phyloP scores from a whole-genome alignment of 2,888 invertebrate genomes.

The Catocala fraxini region DNA sequence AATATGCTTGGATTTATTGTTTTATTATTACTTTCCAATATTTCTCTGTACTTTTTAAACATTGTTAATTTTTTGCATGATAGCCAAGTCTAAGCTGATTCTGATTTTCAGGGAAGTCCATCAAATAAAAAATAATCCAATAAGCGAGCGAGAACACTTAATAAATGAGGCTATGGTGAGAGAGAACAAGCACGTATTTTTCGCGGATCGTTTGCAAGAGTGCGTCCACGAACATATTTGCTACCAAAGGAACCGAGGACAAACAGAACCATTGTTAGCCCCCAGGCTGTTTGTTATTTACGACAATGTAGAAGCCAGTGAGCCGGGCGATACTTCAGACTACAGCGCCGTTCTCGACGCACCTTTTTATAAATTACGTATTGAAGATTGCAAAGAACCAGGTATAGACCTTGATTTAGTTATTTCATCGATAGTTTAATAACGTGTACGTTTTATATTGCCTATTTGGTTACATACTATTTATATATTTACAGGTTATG shows the following conservation, averaged over 20 bases:
- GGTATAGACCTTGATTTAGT: conserved; percentile 57
- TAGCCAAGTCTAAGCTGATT: background rate
- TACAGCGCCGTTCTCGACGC: conserved; percentile 88
- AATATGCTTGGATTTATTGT: too few relatives aligned
- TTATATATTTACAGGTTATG: conserved; percentile 82
- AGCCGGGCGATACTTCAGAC: conserved; percentile 88
- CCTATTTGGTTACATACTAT: conserved; percentile 9
- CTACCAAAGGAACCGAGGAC: conserved; percentile 75
- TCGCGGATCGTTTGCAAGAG: conserved; percentile 91
- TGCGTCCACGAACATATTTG: conserved; percentile 89
- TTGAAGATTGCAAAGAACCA: conserved; percentile 85
- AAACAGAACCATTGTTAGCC: conserved; percentile 87
- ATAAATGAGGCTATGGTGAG: conserved; percentile 85
- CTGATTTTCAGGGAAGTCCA: conserved; percentile 85
- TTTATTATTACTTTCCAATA: too few relatives aligned
- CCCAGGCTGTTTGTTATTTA: conserved; percentile 90
- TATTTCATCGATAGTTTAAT: too few relatives aligned
- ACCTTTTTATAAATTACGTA: conserved; percentile 89
- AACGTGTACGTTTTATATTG: conserved; percentile 6
- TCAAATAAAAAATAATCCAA: conserved; percentile 81
- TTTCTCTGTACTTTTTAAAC: too few relatives aligned
- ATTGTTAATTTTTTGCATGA: too few relatives aligned
- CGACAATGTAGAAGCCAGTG: conserved; percentile 91
- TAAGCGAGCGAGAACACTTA: conserved; percentile 79
- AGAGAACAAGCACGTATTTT: conserved; percentile 89